These are phyloP conservation scores for Narcine bancroftii DNA, from an alignment of 2,113 vertebrate genomes.

Conservation along the genomic window DNA sequence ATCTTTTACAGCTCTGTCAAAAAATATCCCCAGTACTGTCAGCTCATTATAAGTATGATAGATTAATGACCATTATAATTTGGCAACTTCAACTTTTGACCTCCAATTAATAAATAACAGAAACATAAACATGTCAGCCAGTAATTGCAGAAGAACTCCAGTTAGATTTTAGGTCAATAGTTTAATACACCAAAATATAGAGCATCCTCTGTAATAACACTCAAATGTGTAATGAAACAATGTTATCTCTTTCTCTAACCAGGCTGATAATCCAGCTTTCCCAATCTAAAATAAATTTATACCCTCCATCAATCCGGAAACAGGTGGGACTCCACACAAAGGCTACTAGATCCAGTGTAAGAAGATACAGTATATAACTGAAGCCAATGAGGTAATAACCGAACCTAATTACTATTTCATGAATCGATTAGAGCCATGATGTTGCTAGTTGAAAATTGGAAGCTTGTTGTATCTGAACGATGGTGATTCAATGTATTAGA, in stretches of 20 bases:
- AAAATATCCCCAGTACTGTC: neutral
- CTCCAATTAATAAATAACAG: neutral
- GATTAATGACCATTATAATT: neutral
- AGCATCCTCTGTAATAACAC: neutral
- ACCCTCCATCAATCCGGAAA: conserved; percentile 47
- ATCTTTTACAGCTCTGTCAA: neutral
- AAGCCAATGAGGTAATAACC: neutral
- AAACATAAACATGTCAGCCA: neutral
- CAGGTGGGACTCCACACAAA: conserved; percentile 62
- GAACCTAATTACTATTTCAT: neutral
- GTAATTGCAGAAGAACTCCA: neutral
- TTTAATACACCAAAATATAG: neutral
- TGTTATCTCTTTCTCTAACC: neutral
- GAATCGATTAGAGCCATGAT: neutral
- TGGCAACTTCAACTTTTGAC: neutral
- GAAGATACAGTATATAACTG: neutral
- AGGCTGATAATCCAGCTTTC: conserved; percentile 54
- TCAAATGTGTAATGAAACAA: neutral
- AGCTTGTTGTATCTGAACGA: conserved; percentile 2
- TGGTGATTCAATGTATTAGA: neutral
- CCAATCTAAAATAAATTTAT: conserved; percentile 62
- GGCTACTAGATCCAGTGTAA: conserved; percentile 39
- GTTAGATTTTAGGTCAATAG: neutral
- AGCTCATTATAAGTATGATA: neutral
- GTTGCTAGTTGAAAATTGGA: neutral